phyloP scores from a whole-genome alignment of 1,140 invertebrate species.

The Sarcophaga bullata region DNA sequence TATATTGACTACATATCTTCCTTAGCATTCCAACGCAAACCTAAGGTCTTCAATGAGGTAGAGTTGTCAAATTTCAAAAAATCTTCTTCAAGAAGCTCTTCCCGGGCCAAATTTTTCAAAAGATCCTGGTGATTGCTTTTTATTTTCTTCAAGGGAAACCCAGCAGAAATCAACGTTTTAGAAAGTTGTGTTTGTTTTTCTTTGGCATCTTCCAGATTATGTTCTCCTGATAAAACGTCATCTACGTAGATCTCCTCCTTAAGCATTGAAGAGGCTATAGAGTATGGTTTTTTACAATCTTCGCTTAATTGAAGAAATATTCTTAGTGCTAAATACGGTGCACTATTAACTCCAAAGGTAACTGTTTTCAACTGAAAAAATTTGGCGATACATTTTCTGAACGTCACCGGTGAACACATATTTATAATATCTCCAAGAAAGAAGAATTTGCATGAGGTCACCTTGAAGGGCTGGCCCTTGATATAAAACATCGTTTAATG shows the following conservation, averaged over 20 bases:
- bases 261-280: not conserved
- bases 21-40: not conserved
- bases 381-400: conserved; percentile 41
- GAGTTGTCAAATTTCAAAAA: not conserved
- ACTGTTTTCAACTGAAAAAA: conserved; percentile 21
- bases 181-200: not conserved
- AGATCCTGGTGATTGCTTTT: not conserved
- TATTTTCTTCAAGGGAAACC: conserved; percentile 1
- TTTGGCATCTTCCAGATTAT: not conserved
- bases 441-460: conserved; percentile 14
- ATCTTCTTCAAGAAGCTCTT: conserved; percentile 23
- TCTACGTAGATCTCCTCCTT: conserved; percentile 18
- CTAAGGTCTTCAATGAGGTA: not conserved
- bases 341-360: conserved; percentile 25
- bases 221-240: conserved; percentile 27
- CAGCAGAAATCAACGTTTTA: not conserved
- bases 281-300: not conserved
- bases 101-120: conserved; percentile 20
- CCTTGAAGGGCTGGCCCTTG: conserved; percentile 8
- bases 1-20: too few relatives aligned
- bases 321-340: conserved; percentile 26
- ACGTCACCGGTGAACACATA: conserved; percentile 32
- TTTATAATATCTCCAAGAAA: conserved; percentile 21
- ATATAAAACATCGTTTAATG: conserved; percentile 28
- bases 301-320: conserved; percentile 21